Conservation (phyloP, 2,113 vertebrate genomes). For the Ranitomeya variabilis region DNA sequence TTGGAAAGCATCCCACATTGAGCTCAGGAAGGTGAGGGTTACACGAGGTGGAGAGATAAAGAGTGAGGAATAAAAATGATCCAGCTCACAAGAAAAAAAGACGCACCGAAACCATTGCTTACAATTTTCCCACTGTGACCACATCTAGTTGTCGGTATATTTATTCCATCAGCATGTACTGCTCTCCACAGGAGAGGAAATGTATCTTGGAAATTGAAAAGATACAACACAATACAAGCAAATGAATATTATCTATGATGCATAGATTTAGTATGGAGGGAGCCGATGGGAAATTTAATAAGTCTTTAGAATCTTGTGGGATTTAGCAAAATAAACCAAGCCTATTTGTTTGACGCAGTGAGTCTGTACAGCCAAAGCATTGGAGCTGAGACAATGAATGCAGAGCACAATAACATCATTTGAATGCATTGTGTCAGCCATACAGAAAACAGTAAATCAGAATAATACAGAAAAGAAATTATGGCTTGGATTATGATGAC, state of each 20-base stretch:
- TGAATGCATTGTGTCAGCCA: slow-evolving; percentile 46
- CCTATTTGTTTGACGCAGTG: slow-evolving; percentile 49
- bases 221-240: slow-evolving; percentile 57
- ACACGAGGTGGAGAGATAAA: slow-evolving; percentile 8
- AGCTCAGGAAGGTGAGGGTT: slow-evolving; percentile 36
- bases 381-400: slow-evolving; percentile 37
- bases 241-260: slow-evolving; percentile 59
- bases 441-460: slow-evolving; percentile 29
- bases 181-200: slow-evolving; percentile 55
- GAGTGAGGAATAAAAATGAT: not conserved
- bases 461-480: slow-evolving; percentile 12
- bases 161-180: slow-evolving; percentile 55
- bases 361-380: slow-evolving; percentile 47
- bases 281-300: slow-evolving; percentile 54
- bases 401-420: slow-evolving; percentile 49
- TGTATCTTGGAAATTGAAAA: slow-evolving; percentile 59
- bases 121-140: slow-evolving; percentile 55
- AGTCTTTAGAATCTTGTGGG: slow-evolving; percentile 53
- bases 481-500: slow-evolving; percentile 23
- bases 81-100: slow-evolving; percentile 9
- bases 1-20: slow-evolving; percentile 18
- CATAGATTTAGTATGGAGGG: slow-evolving; percentile 48
- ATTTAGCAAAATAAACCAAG: slow-evolving; percentile 57
- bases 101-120: slow-evolving; percentile 33
- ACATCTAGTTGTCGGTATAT: slow-evolving; percentile 56